Percentiles rank a stretch among this genome's conserved stretches.
Evolutionary conservation across 1,140 invertebrate species (phyloP).

Genomic region (Chionoecetes opilio): DNA sequence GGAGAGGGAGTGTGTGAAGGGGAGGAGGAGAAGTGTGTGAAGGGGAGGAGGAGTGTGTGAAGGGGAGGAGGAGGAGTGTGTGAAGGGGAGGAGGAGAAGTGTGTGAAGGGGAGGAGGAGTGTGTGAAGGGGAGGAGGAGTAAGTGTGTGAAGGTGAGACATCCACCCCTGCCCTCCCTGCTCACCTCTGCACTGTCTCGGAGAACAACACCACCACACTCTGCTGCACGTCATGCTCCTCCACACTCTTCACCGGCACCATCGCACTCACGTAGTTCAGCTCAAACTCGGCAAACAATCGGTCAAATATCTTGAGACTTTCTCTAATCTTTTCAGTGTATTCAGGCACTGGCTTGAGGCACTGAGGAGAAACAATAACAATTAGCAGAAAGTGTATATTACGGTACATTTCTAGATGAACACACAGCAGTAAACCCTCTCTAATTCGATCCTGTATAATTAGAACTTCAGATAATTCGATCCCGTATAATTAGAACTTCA

Average conservation of each 20-base stretch:
- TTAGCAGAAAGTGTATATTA: not conserved
- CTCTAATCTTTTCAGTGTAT: constrained; percentile 91
- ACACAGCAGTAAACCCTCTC: too few species aligned
- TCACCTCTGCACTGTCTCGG: constrained; percentile 94
- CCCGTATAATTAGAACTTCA: too few species aligned
- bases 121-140: not conserved
- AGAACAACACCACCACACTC: constrained; percentile 97
- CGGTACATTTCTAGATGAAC: too few species aligned
- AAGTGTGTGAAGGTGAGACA: not conserved
- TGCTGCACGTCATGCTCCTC: constrained; percentile 98
- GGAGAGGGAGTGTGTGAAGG: too few species aligned
- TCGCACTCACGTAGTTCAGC: constrained; percentile 98
- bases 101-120: too few species aligned
- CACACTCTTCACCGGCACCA: constrained; percentile 99
- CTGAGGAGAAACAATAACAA: constrained; percentile 82
- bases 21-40: too few species aligned
- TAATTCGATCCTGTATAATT: too few species aligned
- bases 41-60: too few species aligned
- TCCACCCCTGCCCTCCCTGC: not conserved
- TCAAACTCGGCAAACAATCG: constrained; percentile 98
- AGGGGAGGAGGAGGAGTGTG: too few species aligned
- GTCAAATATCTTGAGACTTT: constrained; percentile 97
- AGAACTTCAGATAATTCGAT: too few species aligned
- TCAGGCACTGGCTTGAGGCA: constrained; percentile 86
- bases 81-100: too few species aligned